Evolutionary conservation across 2,888 invertebrate genomes (phyloP).

Genomic region (Heliconius ismenius): DNA sequence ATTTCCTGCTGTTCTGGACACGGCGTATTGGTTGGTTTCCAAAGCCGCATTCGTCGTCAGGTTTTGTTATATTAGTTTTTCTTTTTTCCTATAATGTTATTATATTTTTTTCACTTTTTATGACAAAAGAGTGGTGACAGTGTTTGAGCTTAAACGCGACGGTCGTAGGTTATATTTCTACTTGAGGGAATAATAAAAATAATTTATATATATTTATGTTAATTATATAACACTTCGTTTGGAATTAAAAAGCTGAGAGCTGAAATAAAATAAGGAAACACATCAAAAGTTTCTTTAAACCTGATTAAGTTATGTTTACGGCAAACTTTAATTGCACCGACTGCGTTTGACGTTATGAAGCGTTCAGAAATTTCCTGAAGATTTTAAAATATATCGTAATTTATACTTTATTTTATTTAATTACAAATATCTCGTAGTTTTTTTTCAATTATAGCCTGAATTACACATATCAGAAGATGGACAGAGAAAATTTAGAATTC

Average conservation of each 20-base stretch:
- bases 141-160: no score
- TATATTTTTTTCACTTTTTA: no score
- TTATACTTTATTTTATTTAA: neutral
- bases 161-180: no score
- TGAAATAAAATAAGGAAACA: neutral
- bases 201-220: neutral
- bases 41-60: no score
- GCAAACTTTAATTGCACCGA: neutral
- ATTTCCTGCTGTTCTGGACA: no score
- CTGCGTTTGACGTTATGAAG: slow-evolving; percentile 12
- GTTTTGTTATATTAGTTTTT: no score
- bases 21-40: no score
- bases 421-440: no score
- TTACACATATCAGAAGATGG: neutral
- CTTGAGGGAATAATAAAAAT: no score
- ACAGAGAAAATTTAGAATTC: neutral
- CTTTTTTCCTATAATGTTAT: no score
- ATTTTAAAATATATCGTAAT: neutral
- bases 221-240: neutral
- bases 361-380: neutral
- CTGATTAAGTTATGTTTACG: neutral
- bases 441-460: no score
- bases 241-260: neutral
- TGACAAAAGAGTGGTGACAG: no score
- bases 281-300: slow-evolving; percentile 2